Conservation (phyloP, 1,140 invertebrate species). For the Daktulosphaira vitifoliae region DNA sequence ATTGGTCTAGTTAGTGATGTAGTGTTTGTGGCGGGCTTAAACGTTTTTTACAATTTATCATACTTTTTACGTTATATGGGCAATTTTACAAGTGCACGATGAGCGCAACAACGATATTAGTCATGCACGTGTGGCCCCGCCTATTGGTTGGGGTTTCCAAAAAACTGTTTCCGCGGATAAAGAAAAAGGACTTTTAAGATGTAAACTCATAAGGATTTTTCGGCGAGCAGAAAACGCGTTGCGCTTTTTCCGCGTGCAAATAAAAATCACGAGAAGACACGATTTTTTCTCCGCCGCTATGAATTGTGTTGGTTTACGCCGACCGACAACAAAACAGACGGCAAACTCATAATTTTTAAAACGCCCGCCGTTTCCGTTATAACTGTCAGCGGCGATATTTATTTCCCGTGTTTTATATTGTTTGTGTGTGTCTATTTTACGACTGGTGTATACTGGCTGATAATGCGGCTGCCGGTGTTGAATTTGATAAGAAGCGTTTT, state of each 20-base stretch:
- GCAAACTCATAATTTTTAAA: constrained; percentile 6
- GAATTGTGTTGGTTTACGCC: too few relatives aligned
- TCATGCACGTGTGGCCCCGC: constrained; percentile 7
- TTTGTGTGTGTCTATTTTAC: too few relatives aligned
- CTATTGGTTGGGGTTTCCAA: constrained; percentile 22
- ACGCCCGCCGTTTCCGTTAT: not conserved
- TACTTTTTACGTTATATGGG: too few relatives aligned
- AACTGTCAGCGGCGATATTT: constrained; percentile 14
- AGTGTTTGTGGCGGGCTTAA: too few relatives aligned
- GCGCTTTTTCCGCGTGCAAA: not conserved
- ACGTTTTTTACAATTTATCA: too few relatives aligned
- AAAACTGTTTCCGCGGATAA: constrained; percentile 16
- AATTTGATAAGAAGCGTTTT: constrained; percentile 11
- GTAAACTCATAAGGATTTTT: not conserved
- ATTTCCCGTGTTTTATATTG: not conserved
- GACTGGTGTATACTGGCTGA: not conserved
- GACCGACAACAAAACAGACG: not conserved
- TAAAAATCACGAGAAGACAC: constrained; percentile 6
- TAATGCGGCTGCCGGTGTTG: constrained; percentile 2
- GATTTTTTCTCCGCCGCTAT: not conserved
- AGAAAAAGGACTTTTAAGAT: too few relatives aligned
- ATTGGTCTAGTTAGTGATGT: too few relatives aligned
- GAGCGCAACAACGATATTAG: too few relatives aligned
- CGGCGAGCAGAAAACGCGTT: not conserved
- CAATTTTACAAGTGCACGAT: too few relatives aligned